Evolutionary conservation across 2,113 vertebrate species (phyloP), one percentile per base, ranked within the genome.

Genomic region (Scartelaos histophorus): DNA sequence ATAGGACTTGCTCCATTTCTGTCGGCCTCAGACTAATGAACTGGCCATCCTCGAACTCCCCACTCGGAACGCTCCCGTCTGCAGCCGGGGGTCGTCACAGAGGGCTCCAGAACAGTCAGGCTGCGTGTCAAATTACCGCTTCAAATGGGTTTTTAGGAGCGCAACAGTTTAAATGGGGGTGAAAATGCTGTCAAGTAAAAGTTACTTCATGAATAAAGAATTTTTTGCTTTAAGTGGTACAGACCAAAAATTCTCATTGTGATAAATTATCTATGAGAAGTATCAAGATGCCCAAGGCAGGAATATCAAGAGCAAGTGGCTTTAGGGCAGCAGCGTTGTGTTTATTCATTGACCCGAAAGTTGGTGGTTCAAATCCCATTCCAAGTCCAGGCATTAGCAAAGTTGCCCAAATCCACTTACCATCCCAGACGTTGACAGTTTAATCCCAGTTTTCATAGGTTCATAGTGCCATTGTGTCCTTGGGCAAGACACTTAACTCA

Each of bases 1-100:
- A 47, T 6, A 81, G 67, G 49, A 75, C 68, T 53, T 17, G 67
- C 64, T 80, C 69, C 66, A 65, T 67, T 80, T 83, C 71, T 78
- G 71, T 67, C 19, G 5, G 9, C 10, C 53, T 71, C 70, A 61
- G 74, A 81, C 81, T 65, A 75, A 82, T 71, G 60, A 71, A 67
- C 34, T 49, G 69, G 13, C 17, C 43, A 0, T 67, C 53, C 66
- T 58, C 56, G 5, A 58, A 66, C 56, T 66, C 46, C 21, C 0
- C 34, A 13, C 62, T 77, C 56, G 13, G 61, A 58, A 67, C 54
- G 47, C 34, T 57, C n/a, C 25, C 58, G 13, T 45, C 38, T 73
- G 24, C 34, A 7, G 45, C 11, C 5, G 17, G 54, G n/a, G 21
- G 53, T 43, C n/a, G 65, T 34, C 49, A 3, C n/a, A 16, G 38